Conservation (phyloP, 2,888 invertebrate species). For the Harmothoe impar region DNA sequence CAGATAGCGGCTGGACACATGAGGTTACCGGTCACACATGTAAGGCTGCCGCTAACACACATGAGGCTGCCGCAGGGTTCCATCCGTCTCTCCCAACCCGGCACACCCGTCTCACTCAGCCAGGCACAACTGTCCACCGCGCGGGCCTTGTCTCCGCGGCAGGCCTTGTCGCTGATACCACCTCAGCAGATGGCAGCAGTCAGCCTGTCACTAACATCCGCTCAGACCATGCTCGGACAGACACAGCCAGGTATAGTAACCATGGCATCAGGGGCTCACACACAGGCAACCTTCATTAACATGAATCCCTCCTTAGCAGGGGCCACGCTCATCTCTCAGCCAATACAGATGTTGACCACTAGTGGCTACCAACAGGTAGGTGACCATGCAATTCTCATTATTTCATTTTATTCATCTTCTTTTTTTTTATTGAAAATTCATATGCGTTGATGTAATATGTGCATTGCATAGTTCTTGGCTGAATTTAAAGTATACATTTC, state of each 20-base stretch:
- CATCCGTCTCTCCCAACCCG: neutral
- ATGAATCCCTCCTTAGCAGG: slow-evolving; percentile 45
- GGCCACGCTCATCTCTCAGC: slow-evolving; percentile 51
- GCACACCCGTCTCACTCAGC: neutral
- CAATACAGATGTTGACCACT: slow-evolving; percentile 53
- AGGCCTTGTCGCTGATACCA: slow-evolving; percentile 27
- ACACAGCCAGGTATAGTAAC: slow-evolving; percentile 26
- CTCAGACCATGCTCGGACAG: slow-evolving; percentile 53
- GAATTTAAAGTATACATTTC: no score
- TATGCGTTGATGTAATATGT: no score
- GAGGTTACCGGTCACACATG: slow-evolving; percentile 16
- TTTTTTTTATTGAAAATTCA: no score
- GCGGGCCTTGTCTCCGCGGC: neutral
- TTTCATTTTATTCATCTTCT: no score
- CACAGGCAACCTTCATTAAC: slow-evolving; percentile 58
- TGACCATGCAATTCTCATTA: no score
- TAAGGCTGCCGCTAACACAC: slow-evolving; percentile 37
- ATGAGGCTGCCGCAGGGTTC: slow-evolving; percentile 22
- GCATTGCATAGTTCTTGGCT: no score
- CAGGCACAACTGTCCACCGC: slow-evolving; percentile 25
- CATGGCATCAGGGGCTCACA: neutral
- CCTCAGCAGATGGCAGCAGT: slow-evolving; percentile 34
- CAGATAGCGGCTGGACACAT: neutral
- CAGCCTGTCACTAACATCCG: slow-evolving; percentile 36
- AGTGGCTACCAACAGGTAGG: slow-evolving; percentile 53